Percentiles rank a stretch among this genome's conserved stretches.
Conservation (phyloP, 2,113 vertebrate genomes). For the Pantherophis guttatus region DNA sequence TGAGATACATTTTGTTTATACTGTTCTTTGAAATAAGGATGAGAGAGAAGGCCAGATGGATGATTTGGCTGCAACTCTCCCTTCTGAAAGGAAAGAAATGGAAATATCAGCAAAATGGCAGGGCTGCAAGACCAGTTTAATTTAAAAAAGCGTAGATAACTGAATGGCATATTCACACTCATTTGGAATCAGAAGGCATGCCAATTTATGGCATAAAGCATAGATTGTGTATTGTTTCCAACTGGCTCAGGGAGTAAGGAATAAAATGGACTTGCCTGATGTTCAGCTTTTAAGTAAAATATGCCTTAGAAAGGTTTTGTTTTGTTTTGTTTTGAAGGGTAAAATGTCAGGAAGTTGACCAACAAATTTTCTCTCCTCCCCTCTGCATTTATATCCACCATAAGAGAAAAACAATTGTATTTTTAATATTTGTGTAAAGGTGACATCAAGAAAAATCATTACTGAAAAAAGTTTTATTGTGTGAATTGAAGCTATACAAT, state of each 20-base stretch:
- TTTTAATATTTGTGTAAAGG: neutral
- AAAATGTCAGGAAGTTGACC: neutral
- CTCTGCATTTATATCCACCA: neutral
- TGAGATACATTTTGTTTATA: slow-evolving; percentile 60
- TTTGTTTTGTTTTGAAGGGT: neutral
- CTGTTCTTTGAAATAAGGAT: slow-evolving; percentile 55
- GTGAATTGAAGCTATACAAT: neutral
- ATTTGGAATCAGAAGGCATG: slow-evolving; percentile 48
- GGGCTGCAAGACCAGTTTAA: slow-evolving; percentile 52
- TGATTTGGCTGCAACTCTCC: slow-evolving; percentile 64
- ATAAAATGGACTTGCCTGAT: slow-evolving; percentile 32
- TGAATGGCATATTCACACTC: slow-evolving; percentile 48
- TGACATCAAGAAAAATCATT: neutral
- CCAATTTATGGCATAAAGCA: slow-evolving; percentile 49
- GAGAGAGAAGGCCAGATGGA: slow-evolving; percentile 66
- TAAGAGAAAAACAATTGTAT: neutral
- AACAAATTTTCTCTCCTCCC: neutral
- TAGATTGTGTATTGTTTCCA: slow-evolving; percentile 56
- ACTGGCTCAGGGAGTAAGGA: slow-evolving; percentile 39
- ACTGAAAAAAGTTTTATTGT: neutral
- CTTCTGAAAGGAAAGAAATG: slow-evolving; percentile 52
- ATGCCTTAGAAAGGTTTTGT: slow-evolving; percentile 31
- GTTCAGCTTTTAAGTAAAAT: slow-evolving; percentile 40
- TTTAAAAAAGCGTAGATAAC: slow-evolving; percentile 62
- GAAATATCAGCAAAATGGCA: slow-evolving; percentile 63